Evolutionary conservation across 2,888 invertebrate species (phyloP).

Genomic region (Ichneumoninae sp.): DNA sequence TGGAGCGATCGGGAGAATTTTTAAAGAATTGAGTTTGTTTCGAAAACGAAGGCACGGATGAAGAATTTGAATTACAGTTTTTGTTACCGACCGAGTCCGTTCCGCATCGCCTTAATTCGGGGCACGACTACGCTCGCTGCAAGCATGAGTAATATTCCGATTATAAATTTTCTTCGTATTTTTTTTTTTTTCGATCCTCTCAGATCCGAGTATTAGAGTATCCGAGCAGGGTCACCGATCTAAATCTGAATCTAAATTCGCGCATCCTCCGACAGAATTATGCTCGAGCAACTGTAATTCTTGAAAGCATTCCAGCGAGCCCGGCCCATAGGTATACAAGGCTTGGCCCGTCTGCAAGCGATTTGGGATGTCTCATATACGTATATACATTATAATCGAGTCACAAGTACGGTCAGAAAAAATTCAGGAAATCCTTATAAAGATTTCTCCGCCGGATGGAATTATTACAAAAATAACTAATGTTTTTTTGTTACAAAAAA

Average conservation of each 20-base stretch:
- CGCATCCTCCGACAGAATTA: conserved; percentile 62
- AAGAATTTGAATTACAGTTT: too few species aligned
- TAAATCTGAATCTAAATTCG: conserved; percentile 62
- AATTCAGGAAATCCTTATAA: background rate
- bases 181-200: conserved; percentile 46
- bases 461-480: too few species aligned
- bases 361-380: conserved; percentile 1
- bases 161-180: conserved; percentile 51
- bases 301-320: conserved; percentile 67
- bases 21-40: too few species aligned
- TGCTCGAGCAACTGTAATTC: conserved; percentile 60
- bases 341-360: conserved; percentile 13
- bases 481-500: too few species aligned
- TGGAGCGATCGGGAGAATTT: too few species aligned
- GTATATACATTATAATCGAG: conserved; percentile 3
- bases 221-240: conserved; percentile 61
- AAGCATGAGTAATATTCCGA: conserved; percentile 1
- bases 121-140: background rate
- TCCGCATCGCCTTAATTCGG: too few species aligned
- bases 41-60: too few species aligned
- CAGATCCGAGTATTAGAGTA: conserved; percentile 12
- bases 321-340: conserved; percentile 12
- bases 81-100: too few species aligned
- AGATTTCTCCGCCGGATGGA: background rate
- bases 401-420: background rate